phyloP scores from a whole-genome alignment of 1,140 invertebrate species.

The Saccostrea cuccullata region DNA sequence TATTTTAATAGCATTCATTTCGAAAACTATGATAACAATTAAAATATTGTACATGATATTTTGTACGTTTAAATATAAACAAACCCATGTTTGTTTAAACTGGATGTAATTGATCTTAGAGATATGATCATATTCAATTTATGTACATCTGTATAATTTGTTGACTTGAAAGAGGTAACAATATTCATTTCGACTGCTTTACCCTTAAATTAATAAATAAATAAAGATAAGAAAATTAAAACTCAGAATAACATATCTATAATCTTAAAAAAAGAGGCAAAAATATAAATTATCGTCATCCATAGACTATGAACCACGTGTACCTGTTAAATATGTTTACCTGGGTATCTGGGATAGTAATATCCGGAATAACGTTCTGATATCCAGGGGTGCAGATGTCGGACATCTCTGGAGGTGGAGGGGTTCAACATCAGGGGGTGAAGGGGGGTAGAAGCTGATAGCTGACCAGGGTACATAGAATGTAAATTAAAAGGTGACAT shows the following conservation, averaged over 20 bases:
- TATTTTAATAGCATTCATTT: too few relatives aligned
- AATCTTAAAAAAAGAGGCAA: background rate
- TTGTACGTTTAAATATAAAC: too few relatives aligned
- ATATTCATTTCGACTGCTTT: too few relatives aligned
- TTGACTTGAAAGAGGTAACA: too few relatives aligned
- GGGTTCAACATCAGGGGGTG: slow-evolving; percentile 53
- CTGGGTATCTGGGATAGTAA: slow-evolving; percentile 55
- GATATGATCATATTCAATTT: too few relatives aligned
- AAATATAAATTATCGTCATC: background rate
- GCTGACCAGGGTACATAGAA: slow-evolving; percentile 34
- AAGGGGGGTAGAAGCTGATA: slow-evolving; percentile 44
- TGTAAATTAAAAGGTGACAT: slow-evolving; percentile 53
- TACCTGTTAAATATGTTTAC: slow-evolving; percentile 8
- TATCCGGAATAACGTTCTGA: slow-evolving; percentile 51
- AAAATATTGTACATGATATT: too few relatives aligned
- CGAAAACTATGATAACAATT: too few relatives aligned
- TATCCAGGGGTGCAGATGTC: slow-evolving; percentile 55
- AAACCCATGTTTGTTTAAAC: too few relatives aligned
- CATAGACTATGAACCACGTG: background rate
- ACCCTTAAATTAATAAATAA: too few relatives aligned
- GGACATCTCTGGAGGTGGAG: slow-evolving; percentile 40
- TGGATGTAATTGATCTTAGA: too few relatives aligned
- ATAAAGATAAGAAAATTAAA: background rate
- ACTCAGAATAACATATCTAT: background rate
- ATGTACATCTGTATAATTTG: too few relatives aligned